A percentile compares a stretch with the other conserved stretches of the same genome.
Conservation (phyloP, 2,113 vertebrate species). For the Pseudopodoces humilis region DNA sequence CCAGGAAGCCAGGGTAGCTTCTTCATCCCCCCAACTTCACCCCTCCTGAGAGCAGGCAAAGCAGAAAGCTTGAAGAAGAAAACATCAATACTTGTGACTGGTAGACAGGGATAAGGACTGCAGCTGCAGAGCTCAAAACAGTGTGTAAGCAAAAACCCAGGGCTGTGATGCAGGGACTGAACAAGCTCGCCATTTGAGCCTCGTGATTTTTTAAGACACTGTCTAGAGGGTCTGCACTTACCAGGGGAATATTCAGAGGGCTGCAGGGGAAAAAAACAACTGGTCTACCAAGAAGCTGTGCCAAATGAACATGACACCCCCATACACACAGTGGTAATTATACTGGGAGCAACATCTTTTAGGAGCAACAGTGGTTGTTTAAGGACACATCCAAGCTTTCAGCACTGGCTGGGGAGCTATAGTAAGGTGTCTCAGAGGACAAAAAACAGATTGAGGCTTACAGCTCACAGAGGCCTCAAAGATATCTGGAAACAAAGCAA, state of each 20-base stretch:
- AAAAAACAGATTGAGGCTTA: not conserved
- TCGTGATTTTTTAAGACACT: not conserved
- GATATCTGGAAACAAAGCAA: not conserved
- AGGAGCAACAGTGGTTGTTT: not conserved
- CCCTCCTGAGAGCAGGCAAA: not conserved
- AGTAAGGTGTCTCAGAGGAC: not conserved
- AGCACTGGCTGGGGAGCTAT: not conserved
- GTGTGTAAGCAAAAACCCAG: constrained; percentile 9
- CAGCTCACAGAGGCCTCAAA: not conserved
- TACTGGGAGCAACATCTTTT: not conserved
- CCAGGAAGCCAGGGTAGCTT: not conserved
- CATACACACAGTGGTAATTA: not conserved
- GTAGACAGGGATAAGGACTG: constrained; percentile 28
- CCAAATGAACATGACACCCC: not conserved
- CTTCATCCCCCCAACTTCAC: not conserved
- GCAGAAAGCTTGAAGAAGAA: constrained; percentile 16
- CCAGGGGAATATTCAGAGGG: not conserved
- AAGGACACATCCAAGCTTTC: not conserved
- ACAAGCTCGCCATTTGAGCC: not conserved
- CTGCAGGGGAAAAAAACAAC: not conserved
- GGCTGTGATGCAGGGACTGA: not conserved
- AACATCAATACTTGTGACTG: not conserved
- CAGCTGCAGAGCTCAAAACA: constrained; percentile 46
- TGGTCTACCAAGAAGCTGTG: not conserved
- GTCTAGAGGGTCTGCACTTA: not conserved